Evolutionary conservation across 2,888 invertebrate species (phyloP), one percentile per base, ranked within the genome.

Genomic region (Thera obeliscata): DNA sequence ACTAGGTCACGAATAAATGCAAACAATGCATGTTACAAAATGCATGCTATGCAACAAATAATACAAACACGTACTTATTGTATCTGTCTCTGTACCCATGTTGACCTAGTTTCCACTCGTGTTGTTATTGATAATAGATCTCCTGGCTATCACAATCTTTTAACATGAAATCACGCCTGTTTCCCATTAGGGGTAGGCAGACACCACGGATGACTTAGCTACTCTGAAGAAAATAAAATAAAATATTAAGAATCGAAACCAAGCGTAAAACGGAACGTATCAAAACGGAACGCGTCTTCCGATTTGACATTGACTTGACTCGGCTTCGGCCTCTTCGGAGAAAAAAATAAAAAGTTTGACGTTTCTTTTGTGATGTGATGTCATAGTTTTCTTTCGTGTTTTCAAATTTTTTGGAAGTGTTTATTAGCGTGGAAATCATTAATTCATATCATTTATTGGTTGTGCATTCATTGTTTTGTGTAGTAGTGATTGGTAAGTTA

Each of bases 261-360:
- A 46, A 9, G 70, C 69, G 90, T 91, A 87, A 87, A 92, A 89
- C 90, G 91, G 86, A 91, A 89, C 90, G 89, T 78, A 76, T 67
- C 78, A 76, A 78, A 85, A 33, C 54, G 9, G 33, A 56, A 56
- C 56, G 56, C 78, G 82, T 78, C 76, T 73, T 48, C 72, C 73
- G 71, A 50, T 60, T 69, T 70, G 74, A 76, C 75, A 43, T 43
- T 75, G 77, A 76, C 78, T 83, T 82, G 61, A 66, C 60, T 41
- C 12, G 5, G 54, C 52, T 38, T 35, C 12, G 6, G 36, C 54
- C 22, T 22, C 22, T 22, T 22, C 22, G 22, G 22, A 7, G 78
- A 82, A 84, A 87, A 87, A 83, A 81, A 77, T 67, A 79, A 83
- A 84, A 83, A 83, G 79, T 87, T 87, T 91, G 92, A 91, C 90